Conservation (phyloP, 2,797 vertebrate species). For the Meriones psammophilus region DNA sequence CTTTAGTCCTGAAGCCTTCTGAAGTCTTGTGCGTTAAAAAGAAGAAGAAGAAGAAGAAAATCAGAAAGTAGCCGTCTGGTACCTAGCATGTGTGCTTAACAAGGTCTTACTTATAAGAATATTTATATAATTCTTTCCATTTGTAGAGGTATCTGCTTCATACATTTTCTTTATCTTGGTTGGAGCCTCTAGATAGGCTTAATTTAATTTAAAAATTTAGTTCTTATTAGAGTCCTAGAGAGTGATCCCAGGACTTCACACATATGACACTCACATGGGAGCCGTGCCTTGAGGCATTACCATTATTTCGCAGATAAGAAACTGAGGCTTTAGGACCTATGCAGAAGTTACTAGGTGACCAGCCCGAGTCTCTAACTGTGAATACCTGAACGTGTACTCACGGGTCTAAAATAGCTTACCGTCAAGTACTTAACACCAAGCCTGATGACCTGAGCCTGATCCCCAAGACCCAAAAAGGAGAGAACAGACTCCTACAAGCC, state of each 20-base stretch:
- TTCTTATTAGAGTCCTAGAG: not conserved
- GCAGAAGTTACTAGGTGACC: not conserved
- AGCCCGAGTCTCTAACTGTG: not conserved
- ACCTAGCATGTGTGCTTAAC: not conserved
- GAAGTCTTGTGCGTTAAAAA: conserved; percentile 44
- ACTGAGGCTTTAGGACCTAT: not conserved
- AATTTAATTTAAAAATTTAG: not conserved
- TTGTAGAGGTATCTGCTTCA: conserved; percentile 11
- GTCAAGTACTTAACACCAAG: too few relatives aligned
- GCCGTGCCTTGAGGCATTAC: not conserved
- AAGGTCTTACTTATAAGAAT: not conserved
- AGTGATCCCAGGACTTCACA: not conserved
- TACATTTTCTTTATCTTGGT: not conserved
- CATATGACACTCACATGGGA: not conserved
- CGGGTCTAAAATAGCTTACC: not conserved
- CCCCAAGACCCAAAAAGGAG: not conserved
- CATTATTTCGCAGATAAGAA: conserved; percentile 18
- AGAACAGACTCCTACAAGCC: not conserved
- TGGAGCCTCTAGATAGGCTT: not conserved
- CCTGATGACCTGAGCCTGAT: not conserved
- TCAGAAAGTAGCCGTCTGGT: conserved; percentile 9
- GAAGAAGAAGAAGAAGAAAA: not conserved
- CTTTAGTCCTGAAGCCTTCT: conserved; percentile 46
- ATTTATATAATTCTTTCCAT: conserved; percentile 37
- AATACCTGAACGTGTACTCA: not conserved